These are phyloP conservation scores for Cerceris ruficornis DNA, from an alignment of 2,888 invertebrate genomes.

Conservation along the genomic window DNA sequence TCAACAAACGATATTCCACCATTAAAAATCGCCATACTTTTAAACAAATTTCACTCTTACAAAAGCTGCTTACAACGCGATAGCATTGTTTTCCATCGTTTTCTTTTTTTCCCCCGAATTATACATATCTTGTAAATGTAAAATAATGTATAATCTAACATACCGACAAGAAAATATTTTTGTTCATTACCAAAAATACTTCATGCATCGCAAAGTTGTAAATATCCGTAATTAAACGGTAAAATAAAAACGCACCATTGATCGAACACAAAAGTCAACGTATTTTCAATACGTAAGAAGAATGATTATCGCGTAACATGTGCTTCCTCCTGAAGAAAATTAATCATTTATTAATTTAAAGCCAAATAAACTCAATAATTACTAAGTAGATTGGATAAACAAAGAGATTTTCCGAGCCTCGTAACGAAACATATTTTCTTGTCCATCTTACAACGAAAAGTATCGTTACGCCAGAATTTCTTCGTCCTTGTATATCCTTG, in stretches of 20 bases:
- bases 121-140: conserved; percentile 37
- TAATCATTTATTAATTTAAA: too few species aligned
- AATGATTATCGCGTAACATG: neutral
- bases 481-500: conserved; percentile 19
- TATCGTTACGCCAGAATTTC: conserved; percentile 13
- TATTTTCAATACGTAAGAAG: conserved; percentile 7
- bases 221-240: conserved; percentile 30
- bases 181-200: conserved; percentile 5
- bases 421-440: conserved; percentile 41
- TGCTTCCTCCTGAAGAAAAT: neutral
- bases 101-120: conserved; percentile 19
- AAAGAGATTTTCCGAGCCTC: neutral
- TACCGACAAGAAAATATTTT: conserved; percentile 54
- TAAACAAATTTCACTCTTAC: conserved; percentile 36
- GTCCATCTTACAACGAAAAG: conserved; percentile 31
- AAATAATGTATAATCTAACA: conserved; percentile 37
- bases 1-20: conserved; percentile 31
- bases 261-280: conserved; percentile 37
- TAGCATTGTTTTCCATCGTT: conserved; percentile 33
- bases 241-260: conserved; percentile 12
- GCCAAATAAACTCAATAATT: neutral
- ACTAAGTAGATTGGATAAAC: neutral
- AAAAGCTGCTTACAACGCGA: conserved; percentile 45
- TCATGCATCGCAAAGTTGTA: conserved; percentile 6
- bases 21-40: conserved; percentile 30